Percentiles rank a stretch among this genome's conserved stretches.
These are phyloP conservation scores for Sesia apiformis DNA, from an alignment of 2,888 invertebrate genomes.

Conservation along the genomic window DNA sequence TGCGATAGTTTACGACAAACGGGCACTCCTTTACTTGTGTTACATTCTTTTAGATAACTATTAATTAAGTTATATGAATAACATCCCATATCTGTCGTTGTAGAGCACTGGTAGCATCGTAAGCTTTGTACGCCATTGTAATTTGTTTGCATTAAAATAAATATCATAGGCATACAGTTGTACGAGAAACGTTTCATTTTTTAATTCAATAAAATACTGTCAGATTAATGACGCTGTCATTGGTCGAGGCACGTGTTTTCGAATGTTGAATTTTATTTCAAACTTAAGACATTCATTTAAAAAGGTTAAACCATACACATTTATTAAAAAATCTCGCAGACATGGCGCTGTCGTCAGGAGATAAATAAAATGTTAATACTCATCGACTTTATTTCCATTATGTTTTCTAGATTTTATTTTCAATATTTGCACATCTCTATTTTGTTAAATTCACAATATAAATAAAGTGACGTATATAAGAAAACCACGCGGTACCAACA, in stretches of 20 bases:
- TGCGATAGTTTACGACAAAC: slow-evolving; percentile 50
- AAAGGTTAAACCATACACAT: too few species aligned
- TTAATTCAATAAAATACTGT: slow-evolving; percentile 7
- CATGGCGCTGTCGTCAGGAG: too few species aligned
- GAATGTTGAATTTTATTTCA: neutral
- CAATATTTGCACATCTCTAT: too few species aligned
- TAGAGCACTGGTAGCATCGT: slow-evolving; percentile 56
- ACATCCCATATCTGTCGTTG: slow-evolving; percentile 31
- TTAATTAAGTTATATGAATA: slow-evolving; percentile 32
- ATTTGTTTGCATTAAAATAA: slow-evolving; percentile 9
- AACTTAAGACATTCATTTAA: too few species aligned
- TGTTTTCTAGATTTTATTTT: too few species aligned
- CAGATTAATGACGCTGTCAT: neutral
- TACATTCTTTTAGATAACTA: slow-evolving; percentile 34
- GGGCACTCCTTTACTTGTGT: slow-evolving; percentile 15
- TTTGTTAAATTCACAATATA: too few species aligned
- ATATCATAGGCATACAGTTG: slow-evolving; percentile 8
- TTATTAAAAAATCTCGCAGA: too few species aligned
- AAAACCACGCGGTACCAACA: too few species aligned
- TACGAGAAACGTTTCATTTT: slow-evolving; percentile 18
- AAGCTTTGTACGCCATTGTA: slow-evolving; percentile 20
- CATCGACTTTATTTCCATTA: too few species aligned
- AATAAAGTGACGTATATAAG: too few species aligned
- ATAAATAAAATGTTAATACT: too few species aligned
- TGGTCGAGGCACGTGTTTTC: neutral